Conservation (phyloP, 2,113 vertebrate genomes). For the Australoheros scitulus region DNA sequence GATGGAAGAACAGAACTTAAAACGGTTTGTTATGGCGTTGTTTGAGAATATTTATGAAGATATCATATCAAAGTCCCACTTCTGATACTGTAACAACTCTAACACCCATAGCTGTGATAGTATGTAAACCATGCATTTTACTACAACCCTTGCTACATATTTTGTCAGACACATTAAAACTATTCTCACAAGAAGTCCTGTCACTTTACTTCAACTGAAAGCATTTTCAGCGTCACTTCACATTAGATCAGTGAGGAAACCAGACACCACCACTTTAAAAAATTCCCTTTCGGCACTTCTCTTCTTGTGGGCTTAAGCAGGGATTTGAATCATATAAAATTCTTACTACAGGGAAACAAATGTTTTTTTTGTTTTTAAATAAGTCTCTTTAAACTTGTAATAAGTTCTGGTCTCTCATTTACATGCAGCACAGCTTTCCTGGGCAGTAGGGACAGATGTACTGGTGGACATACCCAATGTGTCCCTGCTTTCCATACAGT, state of each 20-base stretch:
- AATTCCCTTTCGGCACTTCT: background rate
- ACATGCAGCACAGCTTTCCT: conserved; percentile 22
- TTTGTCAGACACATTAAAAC: conserved; percentile 19
- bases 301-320: conserved; percentile 7
- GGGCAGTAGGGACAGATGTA: conserved; percentile 49
- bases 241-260: conserved; percentile 43
- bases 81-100: background rate
- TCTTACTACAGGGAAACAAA: conserved; percentile 21
- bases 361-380: background rate
- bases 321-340: conserved; percentile 27
- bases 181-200: conserved; percentile 26
- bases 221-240: conserved; percentile 35
- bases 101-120: background rate
- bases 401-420: conserved; percentile 18
- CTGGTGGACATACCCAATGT: conserved; percentile 36
- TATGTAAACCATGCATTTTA: conserved; percentile 3
- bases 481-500: conserved; percentile 57
- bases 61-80: background rate
- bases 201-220: conserved; percentile 9
- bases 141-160: conserved; percentile 11
- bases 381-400: background rate
- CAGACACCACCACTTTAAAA: conserved; percentile 33
- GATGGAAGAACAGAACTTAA: background rate
- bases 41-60: background rate
- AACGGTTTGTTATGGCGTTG: background rate